Conservation (phyloP, 1,140 invertebrate species). For the Drosophila insularis region DNA sequence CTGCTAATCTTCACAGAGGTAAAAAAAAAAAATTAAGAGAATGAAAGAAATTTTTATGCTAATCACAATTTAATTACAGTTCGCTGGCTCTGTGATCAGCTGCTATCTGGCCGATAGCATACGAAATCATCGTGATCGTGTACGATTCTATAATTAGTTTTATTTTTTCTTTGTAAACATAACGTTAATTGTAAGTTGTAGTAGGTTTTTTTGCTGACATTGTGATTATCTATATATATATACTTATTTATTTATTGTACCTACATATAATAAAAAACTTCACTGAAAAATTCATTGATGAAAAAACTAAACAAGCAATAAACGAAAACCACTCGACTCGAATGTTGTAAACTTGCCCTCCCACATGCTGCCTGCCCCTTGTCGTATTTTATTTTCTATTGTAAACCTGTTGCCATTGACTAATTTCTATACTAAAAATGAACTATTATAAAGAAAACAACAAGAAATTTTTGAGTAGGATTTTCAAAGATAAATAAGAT, state of each 20-base stretch:
- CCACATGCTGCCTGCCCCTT: conserved; percentile 35
- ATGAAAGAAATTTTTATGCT: not conserved
- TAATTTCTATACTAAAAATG: conserved; percentile 42
- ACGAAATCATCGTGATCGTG: conserved; percentile 76
- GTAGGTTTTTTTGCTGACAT: conserved; percentile 25
- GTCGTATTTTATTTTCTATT: conserved; percentile 8
- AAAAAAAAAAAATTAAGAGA: not conserved
- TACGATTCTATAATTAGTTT: conserved; percentile 71
- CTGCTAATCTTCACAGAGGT: conserved; percentile 66
- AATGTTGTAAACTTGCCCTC: conserved; percentile 48
- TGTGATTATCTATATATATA: conserved; percentile 52
- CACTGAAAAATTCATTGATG: conserved; percentile 61
- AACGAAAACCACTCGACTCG: not conserved
- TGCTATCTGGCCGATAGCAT: conserved; percentile 77
- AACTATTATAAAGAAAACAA: conserved; percentile 35
- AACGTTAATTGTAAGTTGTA: not conserved
- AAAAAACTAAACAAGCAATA: conserved; percentile 39
- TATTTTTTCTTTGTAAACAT: conserved; percentile 22
- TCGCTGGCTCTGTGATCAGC: conserved; percentile 67
- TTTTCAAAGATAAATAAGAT: conserved; percentile 22
- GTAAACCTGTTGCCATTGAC: conserved; percentile 62
- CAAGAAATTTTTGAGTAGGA: conserved; percentile 46
- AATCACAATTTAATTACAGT: conserved; percentile 44
- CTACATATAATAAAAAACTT: not conserved
- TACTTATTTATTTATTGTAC: not conserved